A percentile compares a stretch with the other conserved stretches of the same genome.
phyloP scores from a whole-genome alignment of 2,113 vertebrate species.

The Limanda limanda region DNA sequence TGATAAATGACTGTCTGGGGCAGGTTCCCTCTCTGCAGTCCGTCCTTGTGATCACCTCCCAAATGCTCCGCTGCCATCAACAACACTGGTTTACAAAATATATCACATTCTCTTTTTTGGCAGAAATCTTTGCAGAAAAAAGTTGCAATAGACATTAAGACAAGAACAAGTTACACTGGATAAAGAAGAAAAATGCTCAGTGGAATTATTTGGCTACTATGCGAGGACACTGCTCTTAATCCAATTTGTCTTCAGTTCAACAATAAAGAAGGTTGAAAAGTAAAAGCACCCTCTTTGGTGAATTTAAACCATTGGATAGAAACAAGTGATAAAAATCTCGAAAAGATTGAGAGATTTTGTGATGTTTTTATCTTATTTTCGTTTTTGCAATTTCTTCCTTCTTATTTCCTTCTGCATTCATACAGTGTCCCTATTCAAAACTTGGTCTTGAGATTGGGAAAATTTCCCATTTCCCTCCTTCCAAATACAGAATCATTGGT shows the following conservation, averaged over 20 bases:
- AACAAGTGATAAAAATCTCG: no score
- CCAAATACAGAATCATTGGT: no score
- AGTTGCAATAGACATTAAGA: not conserved
- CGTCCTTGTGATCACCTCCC: constrained; percentile 54
- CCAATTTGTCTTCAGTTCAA: not conserved
- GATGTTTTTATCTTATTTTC: not conserved
- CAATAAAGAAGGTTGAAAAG: not conserved
- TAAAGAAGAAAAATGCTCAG: not conserved
- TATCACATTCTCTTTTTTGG: not conserved
- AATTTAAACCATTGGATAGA: no score
- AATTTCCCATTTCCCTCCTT: no score
- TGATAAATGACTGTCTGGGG: constrained; percentile 67
- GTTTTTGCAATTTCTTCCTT: not conserved
- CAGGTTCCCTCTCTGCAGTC: constrained; percentile 59
- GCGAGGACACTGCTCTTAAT: not conserved
- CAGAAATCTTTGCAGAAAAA: constrained; percentile 10
- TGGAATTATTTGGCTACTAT: not conserved
- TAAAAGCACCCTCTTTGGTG: not conserved
- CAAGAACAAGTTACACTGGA: not conserved
- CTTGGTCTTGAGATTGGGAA: no score
- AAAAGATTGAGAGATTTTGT: not conserved
- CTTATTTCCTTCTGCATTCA: no score
- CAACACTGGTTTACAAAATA: not conserved
- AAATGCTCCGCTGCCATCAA: constrained; percentile 36
- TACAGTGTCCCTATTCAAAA: no score